Evolutionary conservation across 2,888 invertebrate genomes (phyloP).

Genomic region (Pristionchus mayeri): DNA sequence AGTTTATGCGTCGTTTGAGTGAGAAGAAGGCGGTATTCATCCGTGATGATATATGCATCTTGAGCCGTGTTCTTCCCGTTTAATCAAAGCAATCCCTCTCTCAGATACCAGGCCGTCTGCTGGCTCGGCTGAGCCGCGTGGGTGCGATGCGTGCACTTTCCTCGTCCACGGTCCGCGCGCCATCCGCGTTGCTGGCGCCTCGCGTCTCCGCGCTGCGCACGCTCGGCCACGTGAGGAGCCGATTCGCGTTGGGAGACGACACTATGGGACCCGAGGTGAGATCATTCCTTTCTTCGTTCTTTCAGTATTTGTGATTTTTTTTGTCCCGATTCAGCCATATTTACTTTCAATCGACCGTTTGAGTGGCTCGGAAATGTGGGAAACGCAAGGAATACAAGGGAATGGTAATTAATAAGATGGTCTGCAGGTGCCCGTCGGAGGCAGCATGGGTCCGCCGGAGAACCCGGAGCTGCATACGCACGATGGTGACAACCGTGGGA

Average conservation of each 20-base stretch:
- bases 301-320: too few relatives aligned
- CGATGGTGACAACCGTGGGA: conserved; percentile 68
- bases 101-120: conserved; percentile 27
- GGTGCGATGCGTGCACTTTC: conserved; percentile 19
- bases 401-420: too few relatives aligned
- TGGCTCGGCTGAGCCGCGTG: conserved; percentile 38
- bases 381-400: too few relatives aligned
- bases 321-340: too few relatives aligned
- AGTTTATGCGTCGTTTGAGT: too few relatives aligned
- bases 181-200: not conserved
- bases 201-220: conserved; percentile 26
- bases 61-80: too few relatives aligned
- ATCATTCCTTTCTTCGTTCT: too few relatives aligned
- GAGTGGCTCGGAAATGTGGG: not conserved
- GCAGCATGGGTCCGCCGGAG: conserved; percentile 68
- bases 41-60: too few relatives aligned
- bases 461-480: conserved; percentile 71
- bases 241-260: conserved; percentile 67
- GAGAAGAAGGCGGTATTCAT: too few relatives aligned
- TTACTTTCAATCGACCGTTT: too few relatives aligned
- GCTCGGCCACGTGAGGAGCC: conserved; percentile 54
- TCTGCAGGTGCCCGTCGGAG: conserved; percentile 67
- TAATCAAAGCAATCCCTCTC: too few relatives aligned
- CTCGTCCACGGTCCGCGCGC: conserved; percentile 36
- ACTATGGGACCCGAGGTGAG: conserved; percentile 62